phyloP scores from a whole-genome alignment of 2,797 vertebrate species.

The Leontocebus nigricollis region DNA sequence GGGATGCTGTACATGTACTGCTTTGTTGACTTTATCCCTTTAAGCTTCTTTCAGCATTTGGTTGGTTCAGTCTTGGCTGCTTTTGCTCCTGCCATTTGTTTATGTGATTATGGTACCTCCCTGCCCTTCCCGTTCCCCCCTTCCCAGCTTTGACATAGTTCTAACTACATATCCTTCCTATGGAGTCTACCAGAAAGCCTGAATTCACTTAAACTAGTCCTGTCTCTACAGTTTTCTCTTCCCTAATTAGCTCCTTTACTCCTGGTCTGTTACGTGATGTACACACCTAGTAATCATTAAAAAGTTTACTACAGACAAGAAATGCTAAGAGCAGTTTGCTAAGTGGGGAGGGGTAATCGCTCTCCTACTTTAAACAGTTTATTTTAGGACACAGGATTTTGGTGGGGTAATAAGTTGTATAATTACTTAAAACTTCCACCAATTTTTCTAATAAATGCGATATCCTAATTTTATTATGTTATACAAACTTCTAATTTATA shows the following conservation, averaged over 20 bases:
- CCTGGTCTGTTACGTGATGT: background rate
- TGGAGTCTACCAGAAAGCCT: background rate
- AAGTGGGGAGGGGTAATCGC: background rate
- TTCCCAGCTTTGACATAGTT: background rate
- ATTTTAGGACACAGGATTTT: background rate
- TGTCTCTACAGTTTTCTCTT: background rate
- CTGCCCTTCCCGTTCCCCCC: accelerated
- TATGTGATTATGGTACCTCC: background rate
- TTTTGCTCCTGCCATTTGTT: background rate
- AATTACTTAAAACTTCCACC: background rate
- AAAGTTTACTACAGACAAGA: background rate
- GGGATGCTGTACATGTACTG: background rate
- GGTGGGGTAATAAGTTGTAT: background rate
- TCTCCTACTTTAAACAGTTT: background rate
- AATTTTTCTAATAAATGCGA: background rate
- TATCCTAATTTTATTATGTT: background rate
- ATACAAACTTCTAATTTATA: background rate
- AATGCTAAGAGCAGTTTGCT: background rate
- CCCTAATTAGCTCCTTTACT: background rate
- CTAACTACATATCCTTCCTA: background rate
- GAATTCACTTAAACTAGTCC: background rate
- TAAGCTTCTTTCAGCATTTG: background rate
- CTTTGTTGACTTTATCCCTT: background rate
- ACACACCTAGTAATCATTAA: background rate
- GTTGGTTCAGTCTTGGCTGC: background rate